Base-by-base conservation (phyloP, 2,888 invertebrate genomes). In the Leptopilina drosophilae region DNA sequence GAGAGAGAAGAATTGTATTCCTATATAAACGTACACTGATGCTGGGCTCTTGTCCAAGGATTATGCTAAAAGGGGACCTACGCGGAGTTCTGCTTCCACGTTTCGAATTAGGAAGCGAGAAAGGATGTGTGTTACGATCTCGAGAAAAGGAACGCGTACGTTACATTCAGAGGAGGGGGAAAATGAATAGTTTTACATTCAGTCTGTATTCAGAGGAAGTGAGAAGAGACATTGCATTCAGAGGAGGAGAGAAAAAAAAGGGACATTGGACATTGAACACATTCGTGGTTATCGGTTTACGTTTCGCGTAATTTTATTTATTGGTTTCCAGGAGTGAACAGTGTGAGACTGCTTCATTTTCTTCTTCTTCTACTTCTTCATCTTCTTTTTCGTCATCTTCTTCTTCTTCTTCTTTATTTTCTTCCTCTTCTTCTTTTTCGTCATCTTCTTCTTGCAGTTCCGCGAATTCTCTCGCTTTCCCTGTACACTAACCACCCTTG, bases 61-160 rank as follows among this genome's bases (percentile, higher is more conserved):
- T 90, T 90, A 90, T 90, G 90, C 89, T 90, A 90, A 90, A 88
- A 49, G 49, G 84, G 87, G 87, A 88, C 86, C 87, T 86, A 86
- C 86, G 84, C 81, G 42, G 85, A 81, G 85, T 42, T 42, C 42
- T 42, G 42, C 84, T 83, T 86, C 85, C 84, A 87, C 85, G 83
- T 87, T 86, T 87, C 85, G 87, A 88, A 87, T 87, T 86, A 86
- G 86, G 86, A 87, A 86, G 85, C 84, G 79, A 81, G 81, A 78
- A 79, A 80, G 81, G 80, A 82, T 82, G 80, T 82, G 80, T 82
- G 79, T 75, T 81, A 62, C 62, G 8, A 15, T 59, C 81, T 82
- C 15, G 8, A 77, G 76, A 53, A 26, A 62, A 46, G 46, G 77
- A 56, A 59, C 33, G 5, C 3, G 33, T 33, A 33, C 33, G 33